These are phyloP conservation scores for Brachypodius melanocephalos DNA, from an alignment of 2,113 vertebrate genomes.

Conservation along the genomic window DNA sequence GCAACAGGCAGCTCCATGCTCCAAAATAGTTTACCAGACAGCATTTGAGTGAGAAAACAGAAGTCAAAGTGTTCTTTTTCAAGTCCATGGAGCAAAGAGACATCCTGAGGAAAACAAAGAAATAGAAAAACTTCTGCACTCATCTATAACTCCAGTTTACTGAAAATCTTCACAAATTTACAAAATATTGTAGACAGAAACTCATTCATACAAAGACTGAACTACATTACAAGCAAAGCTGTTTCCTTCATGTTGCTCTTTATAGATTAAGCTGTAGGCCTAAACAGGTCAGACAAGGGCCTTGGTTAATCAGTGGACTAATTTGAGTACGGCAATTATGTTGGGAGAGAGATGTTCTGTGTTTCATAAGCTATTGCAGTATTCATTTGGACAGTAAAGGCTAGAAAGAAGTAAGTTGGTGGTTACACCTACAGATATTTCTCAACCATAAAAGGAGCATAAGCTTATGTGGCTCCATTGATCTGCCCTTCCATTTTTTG, in stretches of 20 bases:
- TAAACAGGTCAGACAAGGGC: background rate
- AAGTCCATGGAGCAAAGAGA: background rate
- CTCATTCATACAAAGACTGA: background rate
- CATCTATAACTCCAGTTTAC: background rate
- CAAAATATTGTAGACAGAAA: background rate
- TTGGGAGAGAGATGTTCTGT: background rate
- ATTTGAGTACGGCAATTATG: background rate
- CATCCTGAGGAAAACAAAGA: background rate
- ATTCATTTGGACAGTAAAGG: background rate
- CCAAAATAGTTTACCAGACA: background rate
- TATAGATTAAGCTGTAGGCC: background rate
- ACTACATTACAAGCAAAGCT: background rate
- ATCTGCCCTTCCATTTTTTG: background rate
- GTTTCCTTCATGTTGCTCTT: background rate
- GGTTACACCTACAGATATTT: background rate
- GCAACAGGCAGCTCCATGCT: background rate
- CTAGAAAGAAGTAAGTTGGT: background rate
- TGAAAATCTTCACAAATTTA: background rate
- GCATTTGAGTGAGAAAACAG: background rate
- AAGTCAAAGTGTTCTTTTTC: background rate
- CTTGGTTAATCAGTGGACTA: conserved; percentile 4
- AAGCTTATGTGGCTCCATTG: background rate
- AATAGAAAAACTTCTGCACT: background rate
- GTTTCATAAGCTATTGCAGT: background rate
- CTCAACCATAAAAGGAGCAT: background rate